Percentiles rank a stretch among this genome's conserved stretches.
Evolutionary conservation across 1,140 invertebrate species (phyloP).

Genomic region (Trichoplusia ni): DNA sequence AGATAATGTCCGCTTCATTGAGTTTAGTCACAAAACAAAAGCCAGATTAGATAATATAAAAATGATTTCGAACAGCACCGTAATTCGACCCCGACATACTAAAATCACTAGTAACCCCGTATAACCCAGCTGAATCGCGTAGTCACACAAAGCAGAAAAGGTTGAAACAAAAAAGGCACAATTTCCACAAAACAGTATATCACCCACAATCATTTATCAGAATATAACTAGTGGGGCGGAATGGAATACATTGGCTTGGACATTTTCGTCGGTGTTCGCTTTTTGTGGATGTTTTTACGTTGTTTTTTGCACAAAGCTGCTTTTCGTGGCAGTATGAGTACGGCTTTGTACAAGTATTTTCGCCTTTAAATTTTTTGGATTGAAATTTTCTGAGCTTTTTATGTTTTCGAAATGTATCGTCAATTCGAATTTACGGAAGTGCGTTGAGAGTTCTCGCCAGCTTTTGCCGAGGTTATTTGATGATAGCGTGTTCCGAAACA

Average conservation of each 20-base stretch:
- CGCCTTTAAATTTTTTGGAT: constrained; percentile 12
- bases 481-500: no score
- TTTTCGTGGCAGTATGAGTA: constrained; percentile 13
- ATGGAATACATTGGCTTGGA: constrained; percentile 60
- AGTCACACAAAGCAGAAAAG: constrained; percentile 35
- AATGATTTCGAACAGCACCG: constrained; percentile 9
- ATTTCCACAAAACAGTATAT: constrained; percentile 56
- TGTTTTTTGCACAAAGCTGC: constrained; percentile 25
- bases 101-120: constrained; percentile 24
- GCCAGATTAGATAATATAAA: constrained; percentile 10
- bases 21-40: neutral
- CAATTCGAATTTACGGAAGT: neutral
- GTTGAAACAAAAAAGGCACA: constrained; percentile 48
- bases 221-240: constrained; percentile 68
- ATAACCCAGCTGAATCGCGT: constrained; percentile 26
- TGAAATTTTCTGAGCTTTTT: neutral
- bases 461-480: no score
- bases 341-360: constrained; percentile 27
- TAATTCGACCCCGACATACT: neutral
- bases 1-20: neutral
- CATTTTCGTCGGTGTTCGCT: constrained; percentile 49
- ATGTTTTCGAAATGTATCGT: neutral
- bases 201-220: constrained; percentile 70
- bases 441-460: no score
- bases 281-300: constrained; percentile 42